Percentiles rank a stretch among this genome's conserved stretches.
Evolutionary conservation across 2,888 invertebrate genomes (phyloP).

Genomic region (Bellardia pandia): DNA sequence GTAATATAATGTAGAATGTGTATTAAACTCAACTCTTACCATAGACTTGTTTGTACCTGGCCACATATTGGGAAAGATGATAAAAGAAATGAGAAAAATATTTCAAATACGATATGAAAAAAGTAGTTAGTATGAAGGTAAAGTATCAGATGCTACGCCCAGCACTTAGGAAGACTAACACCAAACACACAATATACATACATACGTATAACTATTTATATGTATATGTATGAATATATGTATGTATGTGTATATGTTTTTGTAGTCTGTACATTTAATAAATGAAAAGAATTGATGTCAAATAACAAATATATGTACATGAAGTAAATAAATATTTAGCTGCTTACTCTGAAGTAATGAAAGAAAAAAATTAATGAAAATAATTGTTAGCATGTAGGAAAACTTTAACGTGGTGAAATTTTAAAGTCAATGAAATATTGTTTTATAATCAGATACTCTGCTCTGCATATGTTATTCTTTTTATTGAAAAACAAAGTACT

Average conservation of each 20-base stretch:
- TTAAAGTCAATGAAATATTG: constrained; percentile 1
- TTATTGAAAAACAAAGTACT: too few species aligned
- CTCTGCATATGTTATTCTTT: too few species aligned
- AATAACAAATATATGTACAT: constrained; percentile 36
- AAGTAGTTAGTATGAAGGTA: constrained; percentile 2
- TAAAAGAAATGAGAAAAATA: constrained; percentile 9
- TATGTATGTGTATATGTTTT: background rate
- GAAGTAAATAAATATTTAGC: constrained; percentile 62
- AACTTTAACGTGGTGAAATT: background rate
- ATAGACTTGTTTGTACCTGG: constrained; percentile 1
- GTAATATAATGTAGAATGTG: background rate
- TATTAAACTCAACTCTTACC: background rate
- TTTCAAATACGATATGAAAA: background rate
- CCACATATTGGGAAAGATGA: background rate
- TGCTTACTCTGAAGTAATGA: constrained; percentile 30
- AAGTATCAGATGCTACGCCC: constrained; percentile 51
- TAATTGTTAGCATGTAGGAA: background rate
- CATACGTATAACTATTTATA: too few species aligned
- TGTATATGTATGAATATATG: too few species aligned
- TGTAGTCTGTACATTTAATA: background rate
- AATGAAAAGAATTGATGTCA: constrained; percentile 42
- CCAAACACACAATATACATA: background rate
- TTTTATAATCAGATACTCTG: background rate
- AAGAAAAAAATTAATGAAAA: constrained; percentile 44
- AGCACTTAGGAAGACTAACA: constrained; percentile 49